Evolutionary conservation across 2,113 vertebrate species (phyloP).

Genomic region (Cinclus mexicanus): DNA sequence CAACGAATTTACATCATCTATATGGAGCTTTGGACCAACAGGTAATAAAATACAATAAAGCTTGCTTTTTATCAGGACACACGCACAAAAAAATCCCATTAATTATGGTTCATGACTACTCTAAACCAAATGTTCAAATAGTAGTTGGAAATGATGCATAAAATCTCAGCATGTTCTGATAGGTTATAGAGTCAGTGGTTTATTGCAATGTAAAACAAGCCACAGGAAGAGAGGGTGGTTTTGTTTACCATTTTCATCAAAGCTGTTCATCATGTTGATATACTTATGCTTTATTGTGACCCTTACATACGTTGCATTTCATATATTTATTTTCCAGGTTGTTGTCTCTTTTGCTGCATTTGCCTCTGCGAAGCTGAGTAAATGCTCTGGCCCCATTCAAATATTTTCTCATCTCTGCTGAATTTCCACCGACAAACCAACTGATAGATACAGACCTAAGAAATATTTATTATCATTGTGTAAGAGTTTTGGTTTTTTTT

Average conservation of each 20-base stretch:
- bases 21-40: conserved; percentile 38
- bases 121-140: conserved; percentile 65
- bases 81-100: conserved; percentile 32
- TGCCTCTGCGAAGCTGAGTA: not conserved
- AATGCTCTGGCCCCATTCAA: not conserved
- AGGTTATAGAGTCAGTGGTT: conserved; percentile 63
- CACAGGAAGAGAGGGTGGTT: conserved; percentile 56
- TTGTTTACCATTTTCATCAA: conserved; percentile 54
- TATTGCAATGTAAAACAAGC: conserved; percentile 53
- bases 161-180: conserved; percentile 61
- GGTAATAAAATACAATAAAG: conserved; percentile 48
- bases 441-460: not conserved
- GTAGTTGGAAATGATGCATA: conserved; percentile 41
- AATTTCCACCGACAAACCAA: not conserved
- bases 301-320: conserved; percentile 32
- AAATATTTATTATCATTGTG: conserved; percentile 21
- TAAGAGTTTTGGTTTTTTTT: not conserved
- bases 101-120: conserved; percentile 58
- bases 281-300: conserved; percentile 7
- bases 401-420: not conserved
- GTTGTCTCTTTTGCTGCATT: conserved; percentile 40
- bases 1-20: conserved; percentile 22
- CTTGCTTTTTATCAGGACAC: conserved; percentile 38
- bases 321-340: conserved; percentile 59
- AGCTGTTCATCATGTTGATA: conserved; percentile 52